phyloP scores from a whole-genome alignment of 2,113 vertebrate genomes.

The Notechis scutatus region DNA sequence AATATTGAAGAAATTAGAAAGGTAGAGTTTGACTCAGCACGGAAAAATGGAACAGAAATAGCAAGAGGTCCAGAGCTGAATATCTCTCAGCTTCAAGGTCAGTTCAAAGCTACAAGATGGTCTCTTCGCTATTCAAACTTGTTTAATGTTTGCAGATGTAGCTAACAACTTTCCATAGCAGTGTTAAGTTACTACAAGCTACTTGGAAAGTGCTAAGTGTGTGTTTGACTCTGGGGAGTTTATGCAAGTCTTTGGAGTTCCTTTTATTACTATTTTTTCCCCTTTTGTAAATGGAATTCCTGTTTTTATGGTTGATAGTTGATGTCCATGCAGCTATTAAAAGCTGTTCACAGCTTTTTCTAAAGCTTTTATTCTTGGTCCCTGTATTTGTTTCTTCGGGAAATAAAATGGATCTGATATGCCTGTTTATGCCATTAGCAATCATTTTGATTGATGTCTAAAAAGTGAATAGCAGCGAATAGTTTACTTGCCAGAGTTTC shows the following conservation, averaged over 20 bases:
- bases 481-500: not conserved
- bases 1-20: not conserved
- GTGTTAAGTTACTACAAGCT: not conserved
- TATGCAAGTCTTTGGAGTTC: fast-evolving
- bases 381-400: not conserved
- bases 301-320: not conserved
- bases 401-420: not conserved
- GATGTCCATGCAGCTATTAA: slow-evolving; percentile 13
- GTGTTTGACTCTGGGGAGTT: not conserved
- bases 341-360: not conserved
- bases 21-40: not conserved
- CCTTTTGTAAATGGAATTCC: not conserved
- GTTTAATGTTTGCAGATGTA: not conserved
- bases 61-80: not conserved
- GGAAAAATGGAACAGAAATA: not conserved
- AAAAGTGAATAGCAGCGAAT: not conserved
- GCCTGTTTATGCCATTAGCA: not conserved
- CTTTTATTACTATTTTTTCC: not conserved
- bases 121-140: not conserved
- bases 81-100: not conserved
- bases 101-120: not conserved
- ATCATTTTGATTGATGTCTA: not conserved
- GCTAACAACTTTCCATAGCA: slow-evolving; percentile 11
- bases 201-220: not conserved
- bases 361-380: not conserved